Base-by-base conservation (phyloP, 2,113 vertebrate genomes). In the Datnioides undecimradiatus region DNA sequence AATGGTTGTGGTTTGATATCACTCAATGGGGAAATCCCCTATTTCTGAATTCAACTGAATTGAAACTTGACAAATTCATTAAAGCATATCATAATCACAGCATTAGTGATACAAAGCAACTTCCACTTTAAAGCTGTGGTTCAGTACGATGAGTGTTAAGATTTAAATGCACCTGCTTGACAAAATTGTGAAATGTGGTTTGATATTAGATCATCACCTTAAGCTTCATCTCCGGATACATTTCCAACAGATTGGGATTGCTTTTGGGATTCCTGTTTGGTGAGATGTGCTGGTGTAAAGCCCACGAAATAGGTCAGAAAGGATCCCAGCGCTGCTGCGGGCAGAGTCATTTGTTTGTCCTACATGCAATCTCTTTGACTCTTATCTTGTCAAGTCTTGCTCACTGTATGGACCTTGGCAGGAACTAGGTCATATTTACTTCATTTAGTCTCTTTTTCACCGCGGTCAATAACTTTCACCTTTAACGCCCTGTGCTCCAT, bases 371-470 rank as follows among this genome's bases (percentile, higher is more conserved):
- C 60, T 52, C 65, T 38, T 70, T 67, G 38, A 80, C 55, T 36
- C 72, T 67, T 79, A 74, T 74, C 69, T 78, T 45, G 31, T 70
- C 46, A 54, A 34, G 10, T 41, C 6, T 60, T 49, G 19, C 57
- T 57, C 12, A 23, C 19, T 41, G 12, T n/a, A 25, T 9, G 1
- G 31, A 34, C 55, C n/a, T 54, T 33, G 60, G 36, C 33, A 66
- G 36, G 38, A 76, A 68, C 46, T 59, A 29, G 38, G 62, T 76
- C 52, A 87, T 70, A 43, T 82, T 70, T 71, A 55, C 46, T 57
- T 38, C 7, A 0, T 17, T 27, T n/a, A n/a, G n/a, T 21, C 36
- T n/a, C 29, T 55, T 25, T 58, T 40, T 46, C 49, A 38, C 25
- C n/a, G 29, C 14, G 4, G 21, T 69, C n/a, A 19, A 48, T 64